phyloP scores from a whole-genome alignment of 2,888 invertebrate genomes.

The Patella depressa region DNA sequence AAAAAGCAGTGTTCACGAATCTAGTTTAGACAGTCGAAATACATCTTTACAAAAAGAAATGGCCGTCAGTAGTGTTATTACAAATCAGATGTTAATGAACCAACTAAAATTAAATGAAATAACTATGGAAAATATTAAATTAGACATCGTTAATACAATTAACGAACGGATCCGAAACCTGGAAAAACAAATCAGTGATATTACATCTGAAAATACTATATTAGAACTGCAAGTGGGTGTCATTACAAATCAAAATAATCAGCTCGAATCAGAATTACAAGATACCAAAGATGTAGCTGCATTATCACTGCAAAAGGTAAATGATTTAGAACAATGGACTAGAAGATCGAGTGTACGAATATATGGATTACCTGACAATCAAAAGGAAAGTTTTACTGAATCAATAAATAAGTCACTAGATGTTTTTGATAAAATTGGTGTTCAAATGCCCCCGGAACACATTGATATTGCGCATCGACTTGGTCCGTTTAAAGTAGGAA shows the following conservation, averaged over 20 bases:
- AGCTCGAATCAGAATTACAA: not conserved
- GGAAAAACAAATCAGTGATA: too few species aligned
- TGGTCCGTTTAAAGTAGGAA: not conserved
- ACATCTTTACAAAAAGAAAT: not conserved
- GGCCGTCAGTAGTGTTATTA: not conserved
- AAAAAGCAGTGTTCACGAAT: not conserved
- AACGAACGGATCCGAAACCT: too few species aligned
- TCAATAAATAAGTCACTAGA: not conserved
- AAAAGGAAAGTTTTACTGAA: not conserved
- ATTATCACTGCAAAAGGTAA: not conserved
- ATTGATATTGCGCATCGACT: not conserved
- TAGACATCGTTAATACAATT: too few species aligned
- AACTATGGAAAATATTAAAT: not conserved
- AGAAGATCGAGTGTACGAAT: not conserved
- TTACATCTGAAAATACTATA: too few species aligned
- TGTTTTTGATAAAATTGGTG: not conserved
- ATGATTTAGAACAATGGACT: not conserved
- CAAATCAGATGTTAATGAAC: constrained; percentile 4
- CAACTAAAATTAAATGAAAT: not conserved
- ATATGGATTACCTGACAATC: not conserved
- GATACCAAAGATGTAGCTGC: not conserved
- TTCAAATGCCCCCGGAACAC: not conserved
- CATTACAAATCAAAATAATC: not conserved
- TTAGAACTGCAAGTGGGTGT: not conserved
- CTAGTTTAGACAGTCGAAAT: not conserved